Percentiles rank a stretch among this genome's conserved stretches.
phyloP scores from a whole-genome alignment of 2,797 vertebrate genomes.

The Cirrhinus mrigala region DNA sequence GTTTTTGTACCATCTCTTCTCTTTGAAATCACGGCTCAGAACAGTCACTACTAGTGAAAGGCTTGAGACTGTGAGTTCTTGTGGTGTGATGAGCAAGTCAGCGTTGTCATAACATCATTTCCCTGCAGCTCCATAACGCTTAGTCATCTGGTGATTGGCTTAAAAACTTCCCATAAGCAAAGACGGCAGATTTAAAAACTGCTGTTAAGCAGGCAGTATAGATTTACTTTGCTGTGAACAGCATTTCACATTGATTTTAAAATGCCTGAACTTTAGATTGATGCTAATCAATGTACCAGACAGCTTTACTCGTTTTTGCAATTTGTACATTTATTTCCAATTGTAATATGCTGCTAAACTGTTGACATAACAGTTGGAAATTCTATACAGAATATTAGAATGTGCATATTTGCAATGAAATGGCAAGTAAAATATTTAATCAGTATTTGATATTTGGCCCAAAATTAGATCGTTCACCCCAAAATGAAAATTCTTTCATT shows the following conservation, averaged over 20 bases:
- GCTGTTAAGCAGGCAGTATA: background rate
- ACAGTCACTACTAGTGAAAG: background rate
- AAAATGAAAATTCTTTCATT: no score
- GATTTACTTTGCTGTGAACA: background rate
- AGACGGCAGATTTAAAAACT: background rate
- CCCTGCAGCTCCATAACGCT: background rate
- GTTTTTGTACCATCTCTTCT: background rate
- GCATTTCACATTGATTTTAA: background rate
- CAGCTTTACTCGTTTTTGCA: background rate
- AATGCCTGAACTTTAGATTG: background rate
- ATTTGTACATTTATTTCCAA: background rate
- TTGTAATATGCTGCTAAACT: background rate
- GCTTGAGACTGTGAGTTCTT: background rate
- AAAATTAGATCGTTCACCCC: background rate
- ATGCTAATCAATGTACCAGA: background rate
- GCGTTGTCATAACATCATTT: background rate
- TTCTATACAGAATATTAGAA: background rate
- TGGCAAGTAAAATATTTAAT: background rate
- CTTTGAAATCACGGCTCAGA: background rate
- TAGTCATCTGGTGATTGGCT: background rate
- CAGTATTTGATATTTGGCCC: background rate
- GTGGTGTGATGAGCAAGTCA: background rate
- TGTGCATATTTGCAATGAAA: background rate
- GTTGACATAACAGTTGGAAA: background rate
- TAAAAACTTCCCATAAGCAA: background rate